phyloP scores from a whole-genome alignment of 2,797 vertebrate genomes.

The Lepus townsendii region DNA sequence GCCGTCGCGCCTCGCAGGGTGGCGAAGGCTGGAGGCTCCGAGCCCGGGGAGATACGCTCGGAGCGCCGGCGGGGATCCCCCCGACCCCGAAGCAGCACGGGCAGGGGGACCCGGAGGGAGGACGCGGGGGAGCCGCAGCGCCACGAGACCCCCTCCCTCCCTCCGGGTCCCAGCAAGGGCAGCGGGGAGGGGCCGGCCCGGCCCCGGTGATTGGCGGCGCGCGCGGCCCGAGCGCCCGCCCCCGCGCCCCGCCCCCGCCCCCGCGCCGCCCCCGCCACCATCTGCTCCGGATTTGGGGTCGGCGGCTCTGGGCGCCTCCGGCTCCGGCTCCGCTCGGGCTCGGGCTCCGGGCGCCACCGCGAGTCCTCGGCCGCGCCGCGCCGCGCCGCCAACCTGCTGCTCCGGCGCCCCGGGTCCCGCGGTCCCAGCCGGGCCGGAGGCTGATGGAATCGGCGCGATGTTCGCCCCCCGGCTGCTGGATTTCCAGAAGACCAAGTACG shows the following conservation, averaged over 20 bases:
- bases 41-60: background rate
- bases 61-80: accelerated
- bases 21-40: accelerated
- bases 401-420: background rate
- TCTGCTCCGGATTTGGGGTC: conserved; percentile 68
- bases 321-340: background rate
- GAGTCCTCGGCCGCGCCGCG: background rate
- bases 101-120: background rate
- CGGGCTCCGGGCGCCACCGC: background rate
- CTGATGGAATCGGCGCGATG: conserved; percentile 88
- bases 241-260: conserved; percentile 26
- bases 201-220: conserved; percentile 49
- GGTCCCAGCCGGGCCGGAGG: conserved; percentile 60
- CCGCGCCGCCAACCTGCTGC: conserved; percentile 65
- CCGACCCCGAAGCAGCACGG: background rate
- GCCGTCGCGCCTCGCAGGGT: background rate
- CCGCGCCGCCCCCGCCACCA: conserved; percentile 73
- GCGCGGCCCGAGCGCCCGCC: background rate
- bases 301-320: background rate
- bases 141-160: background rate
- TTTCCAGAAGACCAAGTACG: conserved; percentile 92
- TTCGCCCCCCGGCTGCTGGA: conserved; percentile 87
- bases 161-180: background rate
- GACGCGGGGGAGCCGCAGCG: background rate
- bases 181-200: conserved; percentile 2